phyloP scores from a whole-genome alignment of 2,888 invertebrate species.

The Acleris laterana region DNA sequence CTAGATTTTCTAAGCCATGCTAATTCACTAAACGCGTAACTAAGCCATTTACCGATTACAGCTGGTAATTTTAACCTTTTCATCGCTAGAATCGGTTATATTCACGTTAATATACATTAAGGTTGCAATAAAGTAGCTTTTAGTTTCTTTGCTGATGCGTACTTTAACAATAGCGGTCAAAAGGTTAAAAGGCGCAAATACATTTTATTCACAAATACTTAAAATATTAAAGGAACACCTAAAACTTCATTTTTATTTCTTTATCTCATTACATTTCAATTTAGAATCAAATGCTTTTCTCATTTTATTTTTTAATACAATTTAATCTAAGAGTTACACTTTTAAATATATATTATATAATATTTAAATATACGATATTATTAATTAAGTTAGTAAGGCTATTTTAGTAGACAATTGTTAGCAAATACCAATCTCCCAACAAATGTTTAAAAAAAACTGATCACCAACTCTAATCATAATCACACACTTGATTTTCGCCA shows the following conservation, averaged over 20 bases:
- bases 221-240: constrained; percentile 63
- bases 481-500: not conserved
- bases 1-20: constrained; percentile 46
- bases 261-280: constrained; percentile 66
- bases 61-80: constrained; percentile 28
- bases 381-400: constrained; percentile 82
- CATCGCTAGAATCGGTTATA: not conserved
- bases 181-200: constrained; percentile 30
- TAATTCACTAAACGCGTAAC: constrained; percentile 22
- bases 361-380: constrained; percentile 62
- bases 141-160: not conserved
- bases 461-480: not conserved
- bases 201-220: constrained; percentile 13
- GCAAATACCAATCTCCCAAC: constrained; percentile 33
- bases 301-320: constrained; percentile 74
- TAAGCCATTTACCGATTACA: constrained; percentile 29
- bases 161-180: constrained; percentile 17
- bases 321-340: constrained; percentile 75
- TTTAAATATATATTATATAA: constrained; percentile 53
- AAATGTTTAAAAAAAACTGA: not conserved
- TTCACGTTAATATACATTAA: not conserved
- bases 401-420: constrained; percentile 73
- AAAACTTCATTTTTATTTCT: constrained; percentile 74
- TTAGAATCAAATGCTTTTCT: constrained; percentile 83
- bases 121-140: too few relatives aligned